phyloP scores from a whole-genome alignment of 1,140 invertebrate genomes.

The Zaprionus gabonicus region DNA sequence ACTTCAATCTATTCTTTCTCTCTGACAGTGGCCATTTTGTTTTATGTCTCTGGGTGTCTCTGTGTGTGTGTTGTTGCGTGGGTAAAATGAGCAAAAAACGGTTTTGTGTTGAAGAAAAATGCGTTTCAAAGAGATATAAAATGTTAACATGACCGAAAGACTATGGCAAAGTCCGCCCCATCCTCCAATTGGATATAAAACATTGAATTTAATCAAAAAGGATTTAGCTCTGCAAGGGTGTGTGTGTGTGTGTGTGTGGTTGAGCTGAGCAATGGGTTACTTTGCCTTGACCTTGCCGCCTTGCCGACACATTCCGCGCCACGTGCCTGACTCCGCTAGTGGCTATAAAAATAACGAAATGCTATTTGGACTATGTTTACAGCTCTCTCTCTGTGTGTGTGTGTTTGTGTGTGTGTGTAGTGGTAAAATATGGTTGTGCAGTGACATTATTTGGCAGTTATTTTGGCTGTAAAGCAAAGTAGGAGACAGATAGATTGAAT shows the following conservation, averaged over 20 bases:
- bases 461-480: constrained; percentile 24
- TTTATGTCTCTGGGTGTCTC: constrained; percentile 55
- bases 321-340: constrained; percentile 49
- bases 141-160: constrained; percentile 73
- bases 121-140: constrained; percentile 82
- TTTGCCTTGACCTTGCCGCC: constrained; percentile 70
- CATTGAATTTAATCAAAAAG: constrained; percentile 83
- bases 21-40: constrained; percentile 71
- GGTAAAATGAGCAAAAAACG: constrained; percentile 37
- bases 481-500: constrained; percentile 35
- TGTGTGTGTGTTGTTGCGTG: background rate
- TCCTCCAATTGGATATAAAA: constrained; percentile 77
- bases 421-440: constrained; percentile 18
- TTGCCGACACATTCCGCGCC: constrained; percentile 68
- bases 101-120: constrained; percentile 71
- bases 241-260: constrained; percentile 6
- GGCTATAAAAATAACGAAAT: constrained; percentile 50
- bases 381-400: background rate
- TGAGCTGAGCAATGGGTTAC: constrained; percentile 58
- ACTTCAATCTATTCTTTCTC: constrained; percentile 79
- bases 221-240: constrained; percentile 61
- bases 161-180: constrained; percentile 25
- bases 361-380: constrained; percentile 23
- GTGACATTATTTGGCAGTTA: constrained; percentile 22
- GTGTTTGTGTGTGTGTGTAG: constrained; percentile 23